A percentile compares a stretch with the other conserved stretches of the same genome.
These are phyloP conservation scores for Trypoxylon attenuatum DNA, from an alignment of 2,888 invertebrate species.

Conservation along the genomic window DNA sequence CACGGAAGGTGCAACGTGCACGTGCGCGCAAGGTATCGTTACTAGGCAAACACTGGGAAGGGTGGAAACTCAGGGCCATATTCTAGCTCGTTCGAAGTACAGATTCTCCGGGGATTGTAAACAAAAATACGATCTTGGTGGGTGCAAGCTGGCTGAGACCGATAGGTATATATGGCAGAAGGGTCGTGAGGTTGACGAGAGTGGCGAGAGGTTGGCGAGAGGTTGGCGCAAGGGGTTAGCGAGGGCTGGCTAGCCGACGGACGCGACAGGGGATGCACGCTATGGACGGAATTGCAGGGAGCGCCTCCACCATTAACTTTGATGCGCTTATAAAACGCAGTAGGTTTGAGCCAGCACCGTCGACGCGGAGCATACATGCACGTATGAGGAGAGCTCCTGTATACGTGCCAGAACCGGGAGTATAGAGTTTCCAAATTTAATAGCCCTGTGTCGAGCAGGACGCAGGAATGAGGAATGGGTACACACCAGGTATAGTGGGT, in stretches of 20 bases:
- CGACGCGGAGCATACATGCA: constrained; percentile 14
- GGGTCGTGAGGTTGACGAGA: not conserved
- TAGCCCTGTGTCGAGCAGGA: constrained; percentile 62
- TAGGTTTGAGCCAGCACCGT: constrained; percentile 43
- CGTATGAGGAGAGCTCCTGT: constrained; percentile 10
- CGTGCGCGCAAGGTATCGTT: constrained; percentile 31
- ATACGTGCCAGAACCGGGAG: constrained; percentile 34
- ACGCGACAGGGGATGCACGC: constrained; percentile 42
- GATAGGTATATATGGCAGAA: too few relatives aligned
- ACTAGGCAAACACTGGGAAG: constrained; percentile 24
- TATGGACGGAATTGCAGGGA: constrained; percentile 57
- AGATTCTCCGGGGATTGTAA: constrained; percentile 53
- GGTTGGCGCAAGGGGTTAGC: not conserved
- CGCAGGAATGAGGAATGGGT: constrained; percentile 57
- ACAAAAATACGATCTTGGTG: constrained; percentile 56
- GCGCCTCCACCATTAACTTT: constrained; percentile 64
- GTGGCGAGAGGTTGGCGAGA: not conserved
- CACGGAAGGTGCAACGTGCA: constrained; percentile 14
- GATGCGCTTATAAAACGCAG: constrained; percentile 68
- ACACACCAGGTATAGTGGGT: constrained; percentile 52
- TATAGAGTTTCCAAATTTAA: constrained; percentile 70
- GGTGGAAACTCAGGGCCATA: constrained; percentile 26
- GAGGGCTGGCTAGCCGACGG: constrained; percentile 1
- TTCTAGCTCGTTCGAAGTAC: constrained; percentile 45
- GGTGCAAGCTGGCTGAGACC: constrained; percentile 15